phyloP scores from a whole-genome alignment of 2,113 vertebrate species.

The Lophotis ruficrista region DNA sequence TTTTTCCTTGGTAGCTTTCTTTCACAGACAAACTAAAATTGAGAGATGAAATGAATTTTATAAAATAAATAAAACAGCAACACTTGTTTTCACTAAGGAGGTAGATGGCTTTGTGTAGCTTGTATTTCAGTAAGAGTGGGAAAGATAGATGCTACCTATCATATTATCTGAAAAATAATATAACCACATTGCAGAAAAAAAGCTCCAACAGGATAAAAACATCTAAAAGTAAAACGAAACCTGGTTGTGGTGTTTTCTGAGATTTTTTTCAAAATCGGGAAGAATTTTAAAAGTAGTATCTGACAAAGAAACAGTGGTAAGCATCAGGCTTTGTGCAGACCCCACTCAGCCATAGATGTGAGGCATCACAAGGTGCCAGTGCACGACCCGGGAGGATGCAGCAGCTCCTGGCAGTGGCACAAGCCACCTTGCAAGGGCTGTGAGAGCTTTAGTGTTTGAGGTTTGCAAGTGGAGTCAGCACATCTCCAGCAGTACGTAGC shows the following conservation, averaged over 20 bases:
- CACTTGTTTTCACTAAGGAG: neutral
- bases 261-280: neutral
- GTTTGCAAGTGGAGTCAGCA: neutral
- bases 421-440: neutral
- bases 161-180: neutral
- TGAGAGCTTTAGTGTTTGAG: neutral
- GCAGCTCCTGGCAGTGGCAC: rapidly evolving
- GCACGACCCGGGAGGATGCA: neutral
- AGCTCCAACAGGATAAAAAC: neutral
- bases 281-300: neutral
- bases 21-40: neutral
- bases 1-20: neutral
- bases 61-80: neutral
- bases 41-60: neutral
- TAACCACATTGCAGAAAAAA: neutral
- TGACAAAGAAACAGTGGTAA: neutral
- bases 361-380: neutral
- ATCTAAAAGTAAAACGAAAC: neutral
- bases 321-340: neutral
- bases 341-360: rapidly evolving
- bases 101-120: neutral
- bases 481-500: rapidly evolving
- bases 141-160: neutral
- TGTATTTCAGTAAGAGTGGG: neutral
- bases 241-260: neutral